phyloP scores from a whole-genome alignment of 2,113 vertebrate genomes.

The Australoheros scitulus region DNA sequence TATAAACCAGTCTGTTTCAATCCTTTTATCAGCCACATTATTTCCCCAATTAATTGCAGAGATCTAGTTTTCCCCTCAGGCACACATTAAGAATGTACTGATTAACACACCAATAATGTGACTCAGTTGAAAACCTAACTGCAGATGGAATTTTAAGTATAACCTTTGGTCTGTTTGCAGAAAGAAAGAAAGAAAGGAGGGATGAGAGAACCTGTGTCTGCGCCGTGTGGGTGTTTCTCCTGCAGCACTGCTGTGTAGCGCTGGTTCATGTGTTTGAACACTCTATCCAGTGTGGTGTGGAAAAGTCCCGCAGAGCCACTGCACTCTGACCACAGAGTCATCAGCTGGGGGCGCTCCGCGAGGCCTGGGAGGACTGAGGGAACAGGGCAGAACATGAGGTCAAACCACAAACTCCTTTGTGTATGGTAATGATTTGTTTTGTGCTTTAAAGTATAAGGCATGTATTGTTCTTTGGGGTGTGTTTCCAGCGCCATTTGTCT shows the following conservation, averaged over 20 bases:
- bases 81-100: neutral
- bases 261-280: conserved; percentile 86
- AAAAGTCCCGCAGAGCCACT: conserved; percentile 85
- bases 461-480: neutral
- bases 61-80: neutral
- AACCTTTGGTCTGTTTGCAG: conserved; percentile 5
- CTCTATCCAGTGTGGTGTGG: conserved; percentile 88
- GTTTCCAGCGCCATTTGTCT: neutral
- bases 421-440: neutral
- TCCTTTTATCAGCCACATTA: neutral
- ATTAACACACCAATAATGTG: conserved; percentile 5
- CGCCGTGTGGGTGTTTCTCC: conserved; percentile 82
- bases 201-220: conserved; percentile 84
- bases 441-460: neutral
- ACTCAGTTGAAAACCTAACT: neutral
- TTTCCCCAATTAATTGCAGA: neutral
- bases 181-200: neutral
- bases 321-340: conserved; percentile 93
- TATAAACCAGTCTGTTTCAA: neutral
- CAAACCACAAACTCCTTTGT: neutral
- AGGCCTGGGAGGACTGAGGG: conserved; percentile 87
- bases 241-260: conserved; percentile 82
- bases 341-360: conserved; percentile 83
- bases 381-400: neutral
- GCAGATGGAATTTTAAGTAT: neutral